A percentile compares a stretch with the other conserved stretches of the same genome.
These are phyloP conservation scores for Drosophila bocqueti DNA, from an alignment of 1,140 invertebrate species.

Conservation along the genomic window DNA sequence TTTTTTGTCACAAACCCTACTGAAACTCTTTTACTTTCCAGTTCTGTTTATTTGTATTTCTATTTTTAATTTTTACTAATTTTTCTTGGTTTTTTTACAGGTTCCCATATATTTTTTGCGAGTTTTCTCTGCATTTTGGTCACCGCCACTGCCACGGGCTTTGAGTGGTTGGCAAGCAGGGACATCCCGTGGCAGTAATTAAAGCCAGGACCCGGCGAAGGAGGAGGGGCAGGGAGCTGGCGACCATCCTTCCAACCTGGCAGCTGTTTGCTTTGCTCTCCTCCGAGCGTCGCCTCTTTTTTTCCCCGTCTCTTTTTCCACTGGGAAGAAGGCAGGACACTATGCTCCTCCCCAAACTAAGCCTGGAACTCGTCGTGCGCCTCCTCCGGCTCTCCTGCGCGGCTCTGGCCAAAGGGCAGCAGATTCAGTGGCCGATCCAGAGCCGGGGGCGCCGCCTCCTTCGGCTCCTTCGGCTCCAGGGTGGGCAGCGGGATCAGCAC, in stretches of 20 bases:
- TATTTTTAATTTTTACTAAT: neutral
- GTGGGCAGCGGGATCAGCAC: constrained; percentile 37
- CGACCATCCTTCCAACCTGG: neutral
- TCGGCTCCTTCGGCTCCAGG: neutral
- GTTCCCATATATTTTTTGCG: neutral
- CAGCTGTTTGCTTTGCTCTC: constrained; percentile 41
- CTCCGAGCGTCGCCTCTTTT: neutral
- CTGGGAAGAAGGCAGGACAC: neutral
- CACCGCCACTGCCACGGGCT: neutral
- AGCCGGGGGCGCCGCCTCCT: neutral
- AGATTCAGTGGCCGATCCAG: constrained; percentile 27
- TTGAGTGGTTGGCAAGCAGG: constrained; percentile 59
- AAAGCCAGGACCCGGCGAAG: constrained; percentile 27
- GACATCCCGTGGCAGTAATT: constrained; percentile 45
- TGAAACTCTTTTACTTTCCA: neutral
- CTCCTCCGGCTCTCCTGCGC: neutral
- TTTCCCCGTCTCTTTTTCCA: neutral
- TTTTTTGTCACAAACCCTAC: neutral
- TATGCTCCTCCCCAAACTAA: neutral
- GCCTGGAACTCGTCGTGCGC: constrained; percentile 48
- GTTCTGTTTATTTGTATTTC: neutral
- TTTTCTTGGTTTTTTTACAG: neutral
- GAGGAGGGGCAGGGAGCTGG: neutral
- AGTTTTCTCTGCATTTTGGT: neutral
- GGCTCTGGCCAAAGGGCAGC: neutral